Conservation (phyloP, 2,113 vertebrate genomes). For the Rhinolophus sinicus region DNA sequence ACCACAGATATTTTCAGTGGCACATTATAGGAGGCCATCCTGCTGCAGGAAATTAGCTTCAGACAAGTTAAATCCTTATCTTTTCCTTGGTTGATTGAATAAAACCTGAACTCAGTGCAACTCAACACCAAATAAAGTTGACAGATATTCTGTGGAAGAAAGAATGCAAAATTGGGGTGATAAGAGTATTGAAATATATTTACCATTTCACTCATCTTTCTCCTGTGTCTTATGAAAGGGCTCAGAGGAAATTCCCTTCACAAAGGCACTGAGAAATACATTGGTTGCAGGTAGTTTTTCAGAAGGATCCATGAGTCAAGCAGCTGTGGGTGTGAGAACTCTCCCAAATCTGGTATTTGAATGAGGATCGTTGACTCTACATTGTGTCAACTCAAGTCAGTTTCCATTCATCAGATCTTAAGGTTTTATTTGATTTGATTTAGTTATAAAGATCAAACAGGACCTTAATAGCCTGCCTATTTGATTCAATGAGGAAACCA, state of each 20-base stretch:
- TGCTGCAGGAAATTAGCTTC: not conserved
- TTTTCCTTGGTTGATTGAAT: not conserved
- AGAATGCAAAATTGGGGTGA: not conserved
- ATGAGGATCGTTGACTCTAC: not conserved
- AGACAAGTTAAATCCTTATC: not conserved
- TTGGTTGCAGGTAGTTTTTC: not conserved
- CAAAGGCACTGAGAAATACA: not conserved
- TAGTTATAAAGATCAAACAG: not conserved
- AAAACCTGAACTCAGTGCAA: not conserved
- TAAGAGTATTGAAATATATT: not conserved
- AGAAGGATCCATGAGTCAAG: not conserved
- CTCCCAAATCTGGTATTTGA: not conserved
- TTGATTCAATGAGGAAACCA: not conserved
- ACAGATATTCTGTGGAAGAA: not conserved
- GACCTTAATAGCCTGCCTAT: not conserved
- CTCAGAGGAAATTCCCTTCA: not conserved
- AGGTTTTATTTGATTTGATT: slow-evolving; percentile 21
- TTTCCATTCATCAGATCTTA: not conserved
- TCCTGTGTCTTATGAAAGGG: not conserved
- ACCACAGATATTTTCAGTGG: not conserved
- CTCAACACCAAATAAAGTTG: not conserved
- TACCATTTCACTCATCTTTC: not conserved
- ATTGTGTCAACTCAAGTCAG: not conserved
- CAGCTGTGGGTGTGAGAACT: not conserved
- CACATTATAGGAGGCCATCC: not conserved